Evolutionary conservation across 92 coral and sea anemone genomes (phyloP).

Genomic region (Phenganax stokvisi): DNA sequence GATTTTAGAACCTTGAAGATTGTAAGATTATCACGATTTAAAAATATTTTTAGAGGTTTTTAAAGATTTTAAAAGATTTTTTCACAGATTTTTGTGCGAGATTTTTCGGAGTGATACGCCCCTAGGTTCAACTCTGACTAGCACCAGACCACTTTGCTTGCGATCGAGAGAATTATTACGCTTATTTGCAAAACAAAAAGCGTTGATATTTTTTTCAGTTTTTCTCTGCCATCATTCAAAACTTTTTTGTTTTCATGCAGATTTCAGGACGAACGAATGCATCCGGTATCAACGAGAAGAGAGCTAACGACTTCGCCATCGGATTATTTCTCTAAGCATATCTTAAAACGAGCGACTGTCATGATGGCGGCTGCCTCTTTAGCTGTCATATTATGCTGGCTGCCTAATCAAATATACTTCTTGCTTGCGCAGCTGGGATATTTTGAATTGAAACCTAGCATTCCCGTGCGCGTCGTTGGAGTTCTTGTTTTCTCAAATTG

Average conservation of each 20-base stretch:
- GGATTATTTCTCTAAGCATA: neutral
- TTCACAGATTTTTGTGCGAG: no score
- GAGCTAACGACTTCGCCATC: neutral
- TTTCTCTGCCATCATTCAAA: no score
- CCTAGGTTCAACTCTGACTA: no score
- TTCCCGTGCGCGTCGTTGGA: slow-evolving; percentile 28
- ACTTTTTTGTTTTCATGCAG: neutral
- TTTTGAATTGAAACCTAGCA: slow-evolving; percentile 47
- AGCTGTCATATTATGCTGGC: slow-evolving; percentile 63
- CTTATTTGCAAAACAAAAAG: no score
- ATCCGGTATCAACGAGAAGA: slow-evolving; percentile 5
- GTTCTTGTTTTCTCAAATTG: slow-evolving; percentile 28
- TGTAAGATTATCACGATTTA: no score
- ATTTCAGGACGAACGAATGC: slow-evolving; percentile 15
- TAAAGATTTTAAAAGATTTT: no score
- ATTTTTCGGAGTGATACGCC: no score
- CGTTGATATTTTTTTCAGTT: neutral
- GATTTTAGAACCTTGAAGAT: no score
- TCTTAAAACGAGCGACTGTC: slow-evolving; percentile 53
- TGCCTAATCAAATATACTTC: slow-evolving; percentile 63
- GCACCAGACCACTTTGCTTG: no score
- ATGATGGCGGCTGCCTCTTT: slow-evolving; percentile 68
- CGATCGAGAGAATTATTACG: no score
- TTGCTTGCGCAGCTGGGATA: slow-evolving; percentile 57
- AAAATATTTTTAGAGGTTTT: no score